phyloP scores from a whole-genome alignment of 2,888 invertebrate species.

The Mactromeris polynyma region DNA sequence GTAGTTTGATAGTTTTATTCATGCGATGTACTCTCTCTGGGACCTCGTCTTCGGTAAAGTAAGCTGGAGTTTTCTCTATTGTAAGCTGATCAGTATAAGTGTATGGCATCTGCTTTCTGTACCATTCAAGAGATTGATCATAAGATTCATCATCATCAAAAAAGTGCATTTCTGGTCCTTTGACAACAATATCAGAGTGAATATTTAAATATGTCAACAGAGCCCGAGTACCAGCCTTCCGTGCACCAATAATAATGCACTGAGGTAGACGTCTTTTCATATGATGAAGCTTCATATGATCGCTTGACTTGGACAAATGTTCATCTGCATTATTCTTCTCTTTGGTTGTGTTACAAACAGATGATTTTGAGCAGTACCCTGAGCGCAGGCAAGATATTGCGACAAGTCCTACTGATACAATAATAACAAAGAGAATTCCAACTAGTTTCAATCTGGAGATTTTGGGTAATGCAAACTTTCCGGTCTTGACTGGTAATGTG shows the following conservation, averaged over 20 bases:
- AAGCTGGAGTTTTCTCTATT: conserved; percentile 98
- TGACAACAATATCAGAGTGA: conserved; percentile 93
- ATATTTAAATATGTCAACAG: conserved; percentile 86
- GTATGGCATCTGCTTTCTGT: conserved; percentile 93
- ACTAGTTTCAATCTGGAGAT: conserved; percentile 57
- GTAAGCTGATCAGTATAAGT: conserved; percentile 96
- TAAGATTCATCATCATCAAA: conserved; percentile 96
- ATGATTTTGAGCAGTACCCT: conserved; percentile 37
- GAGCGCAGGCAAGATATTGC: conserved; percentile 56
- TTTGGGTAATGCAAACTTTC: conserved; percentile 41
- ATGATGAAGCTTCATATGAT: conserved; percentile 59
- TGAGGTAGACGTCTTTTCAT: conserved; percentile 85
- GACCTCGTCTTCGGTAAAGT: conserved; percentile 97
- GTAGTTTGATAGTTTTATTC: conserved; percentile 95
- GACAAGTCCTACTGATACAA: conserved; percentile 43
- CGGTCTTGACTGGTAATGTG: neutral
- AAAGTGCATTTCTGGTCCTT: conserved; percentile 98
- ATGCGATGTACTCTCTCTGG: conserved; percentile 97
- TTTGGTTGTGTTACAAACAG: conserved; percentile 45
- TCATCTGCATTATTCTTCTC: neutral
- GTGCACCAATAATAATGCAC: conserved; percentile 87
- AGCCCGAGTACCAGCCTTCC: conserved; percentile 88
- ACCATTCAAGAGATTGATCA: conserved; percentile 96
- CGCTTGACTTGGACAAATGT: neutral
- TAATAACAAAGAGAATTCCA: conserved; percentile 36